Evolutionary conservation across 1,140 invertebrate species (phyloP), one percentile per base, ranked within the genome.

Genomic region (Cotesia glomerata): DNA sequence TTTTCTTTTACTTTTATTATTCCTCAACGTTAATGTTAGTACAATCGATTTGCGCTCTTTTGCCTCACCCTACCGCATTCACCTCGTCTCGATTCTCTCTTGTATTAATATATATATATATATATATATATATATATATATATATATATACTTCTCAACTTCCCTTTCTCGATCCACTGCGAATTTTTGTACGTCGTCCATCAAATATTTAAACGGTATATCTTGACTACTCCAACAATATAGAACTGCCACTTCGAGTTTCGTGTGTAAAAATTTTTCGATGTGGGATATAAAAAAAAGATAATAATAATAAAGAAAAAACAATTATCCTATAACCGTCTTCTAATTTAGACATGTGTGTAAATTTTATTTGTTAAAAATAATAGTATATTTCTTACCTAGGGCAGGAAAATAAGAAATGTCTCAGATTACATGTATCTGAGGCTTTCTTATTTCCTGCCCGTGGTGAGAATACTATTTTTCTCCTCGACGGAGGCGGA

Each of bases 1-100:
- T 26, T 26, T 26, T 26, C 26, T 26, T 26, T 26, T 26, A 26
- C 26, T 26, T 81, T 83, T 83, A 84, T 83, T 79, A 75, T 81
- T 79, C 79, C 79, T 82, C 78, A 77, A 75, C 81, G 83, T 84
- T 86, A 85, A 87, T 84, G 83, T 86, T 86, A 79, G 82, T 78
- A 81, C 84, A 85, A 86, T 87, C 85, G 85, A 86, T 87, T 87
- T 79, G 79, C 77, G 74, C 52, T 67, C 58, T 26, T 69, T 69
- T 52, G 56, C 66, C 71, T 49, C 61, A 56, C 26, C 58, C 69
- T 75, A 69, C 67, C 72, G 51, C 54, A 56, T 64, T 52, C 54
- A 32, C 56, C 73, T 69, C 71, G 49, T 52, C 34, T 9, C 49
- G 69, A 72, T 59, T 69, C 71, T 64, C 69, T 77, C 74, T 76